Conservation (phyloP, 1,140 invertebrate genomes). For the Scaptomyza graminum region DNA sequence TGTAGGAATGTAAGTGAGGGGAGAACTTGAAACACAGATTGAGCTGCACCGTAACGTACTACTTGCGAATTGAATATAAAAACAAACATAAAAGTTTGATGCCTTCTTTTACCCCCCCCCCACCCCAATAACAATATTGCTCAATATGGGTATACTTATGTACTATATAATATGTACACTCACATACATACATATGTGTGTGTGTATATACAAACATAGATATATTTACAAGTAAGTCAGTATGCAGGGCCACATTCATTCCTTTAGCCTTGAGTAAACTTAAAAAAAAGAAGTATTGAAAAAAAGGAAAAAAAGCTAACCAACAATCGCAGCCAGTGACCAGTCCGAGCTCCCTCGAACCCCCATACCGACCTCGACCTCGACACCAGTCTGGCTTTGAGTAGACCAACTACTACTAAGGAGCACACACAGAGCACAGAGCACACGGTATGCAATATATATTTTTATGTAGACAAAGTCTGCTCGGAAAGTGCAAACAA, state of each 20-base stretch:
- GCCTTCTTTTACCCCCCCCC: constrained; percentile 36
- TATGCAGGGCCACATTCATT: constrained; percentile 41
- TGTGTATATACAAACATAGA: constrained; percentile 21
- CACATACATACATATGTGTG: background rate
- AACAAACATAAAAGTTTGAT: constrained; percentile 77
- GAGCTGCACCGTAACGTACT: constrained; percentile 38
- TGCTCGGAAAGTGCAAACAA: constrained; percentile 79
- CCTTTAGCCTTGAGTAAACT: constrained; percentile 63
- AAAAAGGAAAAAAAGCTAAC: too few relatives aligned
- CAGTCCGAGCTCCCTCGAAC: constrained; percentile 29
- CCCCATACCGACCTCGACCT: constrained; percentile 40
- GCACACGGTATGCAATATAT: constrained; percentile 72
- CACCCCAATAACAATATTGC: constrained; percentile 28
- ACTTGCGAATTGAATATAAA: constrained; percentile 77
- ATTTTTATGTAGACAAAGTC: constrained; percentile 81
- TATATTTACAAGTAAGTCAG: constrained; percentile 34
- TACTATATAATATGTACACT: constrained; percentile 23
- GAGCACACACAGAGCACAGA: constrained; percentile 51
- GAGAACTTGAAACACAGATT: background rate
- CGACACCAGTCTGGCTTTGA: constrained; percentile 67
- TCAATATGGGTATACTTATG: constrained; percentile 21
- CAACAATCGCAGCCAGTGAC: constrained; percentile 60
- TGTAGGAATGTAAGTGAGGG: background rate
- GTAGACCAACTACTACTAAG: constrained; percentile 50
- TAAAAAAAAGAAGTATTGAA: constrained; percentile 41